These are phyloP conservation scores for Oscheius myriophilus DNA, from an alignment of 2,888 invertebrate species.

Conservation along the genomic window DNA sequence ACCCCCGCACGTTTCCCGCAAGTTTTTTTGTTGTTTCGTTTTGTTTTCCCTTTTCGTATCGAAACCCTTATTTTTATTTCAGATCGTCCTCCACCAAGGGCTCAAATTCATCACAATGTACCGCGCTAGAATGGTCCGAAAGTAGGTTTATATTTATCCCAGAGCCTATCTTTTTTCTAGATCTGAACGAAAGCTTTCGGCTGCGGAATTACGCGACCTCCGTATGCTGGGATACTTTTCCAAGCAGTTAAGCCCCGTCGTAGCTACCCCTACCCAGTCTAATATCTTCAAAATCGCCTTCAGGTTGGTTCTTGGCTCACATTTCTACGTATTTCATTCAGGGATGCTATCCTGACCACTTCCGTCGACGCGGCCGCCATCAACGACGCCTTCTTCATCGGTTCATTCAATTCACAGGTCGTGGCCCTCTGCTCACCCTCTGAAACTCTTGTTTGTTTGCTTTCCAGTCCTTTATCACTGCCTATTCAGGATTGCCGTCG, in stretches of 20 bases:
- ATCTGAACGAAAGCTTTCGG: not conserved
- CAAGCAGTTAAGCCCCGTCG: not conserved
- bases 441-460: not conserved
- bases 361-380: conserved; percentile 17
- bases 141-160: not conserved
- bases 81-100: too few relatives aligned
- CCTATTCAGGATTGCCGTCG: too few relatives aligned
- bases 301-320: conserved; percentile 3
- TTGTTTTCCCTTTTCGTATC: too few relatives aligned
- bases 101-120: not conserved
- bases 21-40: too few relatives aligned
- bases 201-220: conserved; percentile 8
- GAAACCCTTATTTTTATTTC: too few relatives aligned
- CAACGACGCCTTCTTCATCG: conserved; percentile 19
- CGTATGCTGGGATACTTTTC: conserved; percentile 11
- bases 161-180: not conserved
- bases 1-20: too few relatives aligned
- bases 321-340: not conserved
- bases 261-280: conserved; percentile 1
- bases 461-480: too few relatives aligned
- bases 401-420: conserved; percentile 18
- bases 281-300: conserved; percentile 9
- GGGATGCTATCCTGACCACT: conserved; percentile 9
- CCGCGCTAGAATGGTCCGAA: not conserved
- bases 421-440: conserved; percentile 21